These are phyloP conservation scores for Eupithecia tripunctaria DNA, from an alignment of 2,888 invertebrate species.

Conservation along the genomic window DNA sequence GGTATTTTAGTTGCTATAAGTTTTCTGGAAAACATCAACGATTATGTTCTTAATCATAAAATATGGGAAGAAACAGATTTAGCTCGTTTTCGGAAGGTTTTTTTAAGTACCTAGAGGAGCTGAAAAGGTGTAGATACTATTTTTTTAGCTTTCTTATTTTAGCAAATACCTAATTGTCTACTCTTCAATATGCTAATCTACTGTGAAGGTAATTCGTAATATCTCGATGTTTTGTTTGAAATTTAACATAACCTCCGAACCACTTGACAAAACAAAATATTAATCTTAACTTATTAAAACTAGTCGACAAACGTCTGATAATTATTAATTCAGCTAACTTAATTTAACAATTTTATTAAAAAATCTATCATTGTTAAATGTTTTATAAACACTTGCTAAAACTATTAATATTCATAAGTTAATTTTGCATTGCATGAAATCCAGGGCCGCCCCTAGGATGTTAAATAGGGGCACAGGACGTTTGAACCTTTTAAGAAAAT, in stretches of 20 bases:
- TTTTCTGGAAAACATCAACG: conserved; percentile 49
- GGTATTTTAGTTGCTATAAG: conserved; percentile 48
- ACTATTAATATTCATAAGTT: conserved; percentile 57
- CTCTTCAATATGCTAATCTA: conserved; percentile 13
- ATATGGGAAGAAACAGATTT: conserved; percentile 20
- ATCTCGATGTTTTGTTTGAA: conserved; percentile 52
- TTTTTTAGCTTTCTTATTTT: background rate
- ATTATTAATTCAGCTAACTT: conserved; percentile 10
- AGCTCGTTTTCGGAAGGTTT: conserved; percentile 18
- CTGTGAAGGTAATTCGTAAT: conserved; percentile 52
- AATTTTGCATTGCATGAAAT: conserved; percentile 43
- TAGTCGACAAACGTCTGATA: conserved; percentile 26
- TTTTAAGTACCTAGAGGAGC: background rate
- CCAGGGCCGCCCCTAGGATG: conserved; percentile 1
- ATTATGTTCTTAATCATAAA: conserved; percentile 35
- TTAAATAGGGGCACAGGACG: conserved; percentile 1
- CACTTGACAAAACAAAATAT: background rate
- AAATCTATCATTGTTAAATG: conserved; percentile 38
- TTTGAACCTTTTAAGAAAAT: background rate
- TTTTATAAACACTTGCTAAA: conserved; percentile 48
- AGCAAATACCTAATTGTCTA: background rate
- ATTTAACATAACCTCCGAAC: background rate
- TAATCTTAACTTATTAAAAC: conserved; percentile 15
- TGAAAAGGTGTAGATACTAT: conserved; percentile 4
- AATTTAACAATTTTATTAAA: conserved; percentile 21